phyloP scores from a whole-genome alignment of 2,888 invertebrate species.

The Gisinianus flammeolus region DNA sequence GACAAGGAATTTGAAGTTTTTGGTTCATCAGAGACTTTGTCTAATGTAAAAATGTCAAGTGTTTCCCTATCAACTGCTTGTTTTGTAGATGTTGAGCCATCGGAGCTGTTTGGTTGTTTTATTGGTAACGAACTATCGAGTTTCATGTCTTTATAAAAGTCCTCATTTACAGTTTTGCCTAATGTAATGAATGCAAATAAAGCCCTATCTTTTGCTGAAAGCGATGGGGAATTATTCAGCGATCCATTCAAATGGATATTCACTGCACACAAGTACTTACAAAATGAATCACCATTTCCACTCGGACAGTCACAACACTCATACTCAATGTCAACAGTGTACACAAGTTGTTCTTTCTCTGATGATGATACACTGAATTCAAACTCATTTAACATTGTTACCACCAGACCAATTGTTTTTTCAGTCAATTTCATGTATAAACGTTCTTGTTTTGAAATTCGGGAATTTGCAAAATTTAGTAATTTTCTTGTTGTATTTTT shows the following conservation, averaged over 20 bases:
- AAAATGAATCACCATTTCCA: neutral
- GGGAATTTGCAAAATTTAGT: neutral
- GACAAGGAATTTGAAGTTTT: neutral
- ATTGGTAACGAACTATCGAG: neutral
- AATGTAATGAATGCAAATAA: neutral
- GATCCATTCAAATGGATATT: neutral
- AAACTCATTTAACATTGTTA: neutral
- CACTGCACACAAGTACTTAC: neutral
- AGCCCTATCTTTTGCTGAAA: neutral
- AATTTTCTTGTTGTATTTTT: slow-evolving; percentile 7
- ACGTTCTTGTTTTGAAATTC: neutral
- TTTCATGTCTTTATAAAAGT: neutral
- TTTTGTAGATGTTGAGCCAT: neutral
- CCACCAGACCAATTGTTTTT: neutral
- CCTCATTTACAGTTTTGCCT: neutral
- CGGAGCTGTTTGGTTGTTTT: neutral
- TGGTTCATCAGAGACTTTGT: neutral
- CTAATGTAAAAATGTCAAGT: neutral
- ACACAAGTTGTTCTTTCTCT: neutral
- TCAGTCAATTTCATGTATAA: neutral
- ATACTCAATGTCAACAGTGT: neutral
- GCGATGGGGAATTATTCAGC: neutral
- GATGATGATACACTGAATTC: neutral
- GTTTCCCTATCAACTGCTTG: neutral
- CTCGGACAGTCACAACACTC: neutral